These are phyloP conservation scores for Heliconius hortense DNA, from an alignment of 2,888 invertebrate genomes.

Conservation along the genomic window DNA sequence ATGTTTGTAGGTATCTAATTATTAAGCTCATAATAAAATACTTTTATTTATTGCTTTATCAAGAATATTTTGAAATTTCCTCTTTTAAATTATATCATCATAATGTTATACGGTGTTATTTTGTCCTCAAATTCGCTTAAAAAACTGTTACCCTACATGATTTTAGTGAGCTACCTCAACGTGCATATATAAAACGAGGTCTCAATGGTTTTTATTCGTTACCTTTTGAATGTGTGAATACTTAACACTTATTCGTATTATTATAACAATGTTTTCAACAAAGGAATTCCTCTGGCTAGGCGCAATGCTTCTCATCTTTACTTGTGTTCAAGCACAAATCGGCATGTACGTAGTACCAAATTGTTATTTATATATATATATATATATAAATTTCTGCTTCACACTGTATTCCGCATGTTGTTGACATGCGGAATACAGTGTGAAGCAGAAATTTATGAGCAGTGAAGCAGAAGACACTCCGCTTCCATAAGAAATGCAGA, in stretches of 20 bases:
- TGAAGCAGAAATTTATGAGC: no score
- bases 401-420: no score
- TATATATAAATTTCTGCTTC: no score
- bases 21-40: background rate
- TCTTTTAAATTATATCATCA: background rate
- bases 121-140: background rate
- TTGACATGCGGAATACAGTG: no score
- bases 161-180: slow-evolving; percentile 3
- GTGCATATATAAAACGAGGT: slow-evolving; percentile 6
- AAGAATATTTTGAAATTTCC: background rate
- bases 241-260: background rate
- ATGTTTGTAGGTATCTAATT: background rate
- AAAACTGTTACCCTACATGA: slow-evolving; percentile 15
- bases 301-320: background rate
- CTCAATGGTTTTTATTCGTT: background rate
- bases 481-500: no score
- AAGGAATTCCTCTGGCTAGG: slow-evolving; percentile 4
- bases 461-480: no score
- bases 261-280: slow-evolving; percentile 18
- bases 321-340: slow-evolving; percentile 12
- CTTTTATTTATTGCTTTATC: background rate
- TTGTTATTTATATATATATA: background rate
- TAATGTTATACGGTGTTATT: background rate
- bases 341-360: background rate
- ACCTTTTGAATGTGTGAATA: background rate